Base-by-base conservation (phyloP, 2,888 invertebrate species). In the Pachymerium ferrugineum region DNA sequence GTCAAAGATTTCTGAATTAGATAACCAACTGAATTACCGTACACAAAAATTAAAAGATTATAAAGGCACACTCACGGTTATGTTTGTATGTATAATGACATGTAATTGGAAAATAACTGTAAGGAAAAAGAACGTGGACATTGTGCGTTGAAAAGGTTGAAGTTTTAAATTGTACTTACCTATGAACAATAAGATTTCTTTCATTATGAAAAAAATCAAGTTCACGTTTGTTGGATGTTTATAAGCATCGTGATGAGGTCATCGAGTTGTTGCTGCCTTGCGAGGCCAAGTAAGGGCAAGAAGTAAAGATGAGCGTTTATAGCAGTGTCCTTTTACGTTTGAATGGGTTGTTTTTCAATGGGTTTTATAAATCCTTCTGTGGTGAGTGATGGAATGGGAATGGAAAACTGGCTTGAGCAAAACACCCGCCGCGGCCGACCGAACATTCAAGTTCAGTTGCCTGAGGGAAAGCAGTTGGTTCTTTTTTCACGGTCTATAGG, bases 361-460 rank as follows among this genome's bases (percentile, higher is more conserved):
- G 22, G 54, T 54, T 47, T 1, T 62, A 14, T 62, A n/a, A n/a
- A 62, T 62, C 62, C 62, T 54, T 12, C 54, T 14, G 22, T 3
- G 25, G 62, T 62, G 62, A 62, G n/a, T 62, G 62, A 62, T 62
- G 62, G 28, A 28, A 25, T 62, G 3, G 62, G 28, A 62, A 62
- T 62, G 28, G 62, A 28, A n/a, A n/a, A 28, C 62, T 62, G 62
- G 62, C n/a, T 62, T 22, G 6, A 6, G 62, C 62, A 62, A 62
- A 62, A 62, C 62, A 62, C 62, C 62, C 62, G 62, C 62, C 14
- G 25, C 28, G 62, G 62, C 62, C 62, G 62, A 62, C 22, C 62
- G 62, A 62, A 62, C 62, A 62, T 62, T 62, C 62, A 62, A 62
- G 62, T 62, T 62, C 62, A 62, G 25, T 62, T 28, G 62, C 62